Percentiles rank a stretch among this genome's conserved stretches.
Evolutionary conservation across 2,113 vertebrate species (phyloP).

Genomic region (Oncorhynchus clarkii): DNA sequence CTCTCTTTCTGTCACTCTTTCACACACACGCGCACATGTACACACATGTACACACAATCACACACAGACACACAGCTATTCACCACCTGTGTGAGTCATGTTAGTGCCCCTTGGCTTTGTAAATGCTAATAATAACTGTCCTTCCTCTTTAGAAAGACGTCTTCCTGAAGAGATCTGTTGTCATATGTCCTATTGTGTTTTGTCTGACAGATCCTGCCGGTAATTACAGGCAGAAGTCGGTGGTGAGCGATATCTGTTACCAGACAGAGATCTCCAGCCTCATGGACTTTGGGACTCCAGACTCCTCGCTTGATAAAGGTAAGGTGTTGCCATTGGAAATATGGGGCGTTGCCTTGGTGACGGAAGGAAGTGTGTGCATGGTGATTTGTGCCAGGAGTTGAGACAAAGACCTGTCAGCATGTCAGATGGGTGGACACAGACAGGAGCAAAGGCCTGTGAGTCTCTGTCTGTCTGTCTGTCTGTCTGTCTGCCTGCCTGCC

Average conservation of each 20-base stretch:
- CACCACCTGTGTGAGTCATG: background rate
- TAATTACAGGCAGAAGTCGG: slow-evolving; percentile 70
- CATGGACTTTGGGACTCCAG: slow-evolving; percentile 74
- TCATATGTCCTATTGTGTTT: background rate
- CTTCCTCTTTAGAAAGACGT: background rate
- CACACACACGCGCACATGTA: too few species aligned
- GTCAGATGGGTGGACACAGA: background rate
- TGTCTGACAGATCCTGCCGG: slow-evolving; percentile 61
- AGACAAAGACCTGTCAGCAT: slow-evolving; percentile 36
- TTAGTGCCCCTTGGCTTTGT: background rate
- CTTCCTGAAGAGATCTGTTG: background rate
- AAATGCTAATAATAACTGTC: background rate
- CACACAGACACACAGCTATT: background rate
- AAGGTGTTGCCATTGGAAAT: slow-evolving; percentile 22
- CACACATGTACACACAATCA: too few species aligned
- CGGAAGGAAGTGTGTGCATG: slow-evolving; percentile 44
- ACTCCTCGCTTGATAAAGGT: slow-evolving; percentile 77
- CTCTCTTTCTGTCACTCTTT: too few species aligned
- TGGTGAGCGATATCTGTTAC: slow-evolving; percentile 75
- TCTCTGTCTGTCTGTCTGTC: background rate
- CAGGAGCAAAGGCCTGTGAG: background rate
- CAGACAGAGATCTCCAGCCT: slow-evolving; percentile 73
- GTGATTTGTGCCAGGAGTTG: slow-evolving; percentile 34
- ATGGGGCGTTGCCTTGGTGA: slow-evolving; percentile 56
- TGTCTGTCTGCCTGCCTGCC: background rate